Conservation (phyloP, 2,113 vertebrate species). For the Phylloscopus trochiloides region DNA sequence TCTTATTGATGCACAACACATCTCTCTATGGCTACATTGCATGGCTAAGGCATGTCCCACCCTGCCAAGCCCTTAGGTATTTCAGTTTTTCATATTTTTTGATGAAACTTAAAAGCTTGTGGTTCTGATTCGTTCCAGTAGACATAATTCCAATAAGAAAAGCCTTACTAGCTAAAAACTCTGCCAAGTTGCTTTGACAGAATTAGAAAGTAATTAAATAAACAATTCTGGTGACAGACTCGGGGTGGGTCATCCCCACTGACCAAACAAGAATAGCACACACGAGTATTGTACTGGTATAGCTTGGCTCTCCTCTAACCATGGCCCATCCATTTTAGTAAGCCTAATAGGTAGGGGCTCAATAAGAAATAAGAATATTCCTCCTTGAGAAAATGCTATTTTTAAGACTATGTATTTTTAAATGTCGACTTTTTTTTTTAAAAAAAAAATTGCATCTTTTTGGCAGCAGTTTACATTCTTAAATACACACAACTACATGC, state of each 20-base stretch:
- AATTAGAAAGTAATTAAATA: neutral
- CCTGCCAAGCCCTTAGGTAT: neutral
- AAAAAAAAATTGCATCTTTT: neutral
- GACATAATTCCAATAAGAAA: neutral
- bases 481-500: neutral
- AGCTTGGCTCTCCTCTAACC: neutral
- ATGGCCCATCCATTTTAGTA: neutral
- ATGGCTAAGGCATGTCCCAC: neutral
- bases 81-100: neutral
- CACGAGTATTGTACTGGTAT: accelerated
- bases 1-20: neutral
- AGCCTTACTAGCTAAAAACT: neutral
- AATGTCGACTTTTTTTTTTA: too few relatives aligned
- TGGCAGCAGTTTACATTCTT: neutral
- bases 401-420: neutral
- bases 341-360: neutral
- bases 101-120: neutral
- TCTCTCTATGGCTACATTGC: neutral
- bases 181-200: neutral
- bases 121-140: neutral
- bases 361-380: neutral
- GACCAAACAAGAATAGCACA: neutral
- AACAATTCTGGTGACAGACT: neutral
- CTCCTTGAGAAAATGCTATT: neutral
- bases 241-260: neutral